Conservation (phyloP, 2,797 vertebrate species). For the Takifugu ocellatus region DNA sequence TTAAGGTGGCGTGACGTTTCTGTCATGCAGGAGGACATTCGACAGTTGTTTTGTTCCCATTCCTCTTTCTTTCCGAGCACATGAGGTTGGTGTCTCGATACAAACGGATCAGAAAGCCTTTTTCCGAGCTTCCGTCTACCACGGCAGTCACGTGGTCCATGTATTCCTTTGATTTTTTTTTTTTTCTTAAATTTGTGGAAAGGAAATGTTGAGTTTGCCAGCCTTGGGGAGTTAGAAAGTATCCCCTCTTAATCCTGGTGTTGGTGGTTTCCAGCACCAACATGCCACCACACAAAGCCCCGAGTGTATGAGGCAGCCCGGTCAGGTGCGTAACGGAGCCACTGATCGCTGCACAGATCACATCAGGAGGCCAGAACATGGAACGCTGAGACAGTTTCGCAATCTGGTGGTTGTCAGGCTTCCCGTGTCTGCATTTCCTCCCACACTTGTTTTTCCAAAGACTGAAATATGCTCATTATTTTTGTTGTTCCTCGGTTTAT, state of each 20-base stretch:
- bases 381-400: constrained; percentile 26
- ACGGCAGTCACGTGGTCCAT: constrained; percentile 23
- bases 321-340: constrained; percentile 28
- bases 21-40: background rate
- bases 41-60: background rate
- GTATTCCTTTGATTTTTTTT: constrained; percentile 18
- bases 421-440: constrained; percentile 16
- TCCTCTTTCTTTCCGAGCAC: constrained; percentile 5
- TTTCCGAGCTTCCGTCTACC: background rate
- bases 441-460: constrained; percentile 20
- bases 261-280: constrained; percentile 45
- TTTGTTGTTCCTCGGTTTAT: constrained; percentile 16
- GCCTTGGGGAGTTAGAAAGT: constrained; percentile 40
- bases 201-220: constrained; percentile 48
- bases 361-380: constrained; percentile 4
- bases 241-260: constrained; percentile 34
- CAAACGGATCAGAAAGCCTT: too few species aligned
- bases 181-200: constrained; percentile 30
- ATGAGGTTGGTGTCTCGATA: too few species aligned
- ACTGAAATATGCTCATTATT: constrained; percentile 8
- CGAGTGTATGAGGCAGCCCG: constrained; percentile 39
- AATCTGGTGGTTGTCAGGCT: constrained; percentile 20
- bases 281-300: constrained; percentile 49
- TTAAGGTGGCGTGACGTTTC: background rate
- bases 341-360: constrained; percentile 24